Conservation (phyloP, 2,113 vertebrate species). For the Macrotus californicus region DNA sequence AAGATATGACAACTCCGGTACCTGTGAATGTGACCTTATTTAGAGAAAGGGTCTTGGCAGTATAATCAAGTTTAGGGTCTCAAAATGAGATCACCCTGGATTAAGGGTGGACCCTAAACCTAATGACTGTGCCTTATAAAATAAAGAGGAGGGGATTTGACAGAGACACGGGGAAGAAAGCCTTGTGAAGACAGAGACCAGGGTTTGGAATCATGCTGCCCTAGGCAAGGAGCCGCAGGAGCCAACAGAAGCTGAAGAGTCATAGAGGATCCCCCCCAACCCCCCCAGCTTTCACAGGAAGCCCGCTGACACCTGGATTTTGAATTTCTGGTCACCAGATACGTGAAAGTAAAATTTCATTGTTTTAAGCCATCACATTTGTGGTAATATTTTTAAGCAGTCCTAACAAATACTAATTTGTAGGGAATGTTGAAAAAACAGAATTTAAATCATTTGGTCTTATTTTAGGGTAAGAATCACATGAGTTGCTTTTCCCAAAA, state of each 20-base stretch:
- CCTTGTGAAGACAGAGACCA: background rate
- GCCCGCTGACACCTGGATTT: background rate
- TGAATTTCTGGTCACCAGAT: background rate
- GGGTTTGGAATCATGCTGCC: background rate
- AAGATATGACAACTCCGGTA: background rate
- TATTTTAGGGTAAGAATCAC: background rate
- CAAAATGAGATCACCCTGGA: background rate
- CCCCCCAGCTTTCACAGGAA: background rate
- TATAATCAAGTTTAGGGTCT: background rate
- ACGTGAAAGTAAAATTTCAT: background rate
- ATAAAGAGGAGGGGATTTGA: background rate
- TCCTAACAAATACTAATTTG: background rate
- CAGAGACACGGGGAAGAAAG: background rate
- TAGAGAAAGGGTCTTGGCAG: background rate
- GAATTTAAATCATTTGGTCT: background rate
- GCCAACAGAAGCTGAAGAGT: background rate
- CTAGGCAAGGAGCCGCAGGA: background rate
- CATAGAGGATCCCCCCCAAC: background rate
- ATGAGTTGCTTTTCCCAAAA: background rate
- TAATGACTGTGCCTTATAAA: background rate
- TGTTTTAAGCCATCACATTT: background rate
- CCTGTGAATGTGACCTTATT: background rate
- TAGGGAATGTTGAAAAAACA: background rate
- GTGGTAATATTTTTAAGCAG: background rate
- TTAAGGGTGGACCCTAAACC: background rate